Evolutionary conservation across 2,113 vertebrate species (phyloP), one percentile per base, ranked within the genome.

Genomic region (Meriones unguiculatus): DNA sequence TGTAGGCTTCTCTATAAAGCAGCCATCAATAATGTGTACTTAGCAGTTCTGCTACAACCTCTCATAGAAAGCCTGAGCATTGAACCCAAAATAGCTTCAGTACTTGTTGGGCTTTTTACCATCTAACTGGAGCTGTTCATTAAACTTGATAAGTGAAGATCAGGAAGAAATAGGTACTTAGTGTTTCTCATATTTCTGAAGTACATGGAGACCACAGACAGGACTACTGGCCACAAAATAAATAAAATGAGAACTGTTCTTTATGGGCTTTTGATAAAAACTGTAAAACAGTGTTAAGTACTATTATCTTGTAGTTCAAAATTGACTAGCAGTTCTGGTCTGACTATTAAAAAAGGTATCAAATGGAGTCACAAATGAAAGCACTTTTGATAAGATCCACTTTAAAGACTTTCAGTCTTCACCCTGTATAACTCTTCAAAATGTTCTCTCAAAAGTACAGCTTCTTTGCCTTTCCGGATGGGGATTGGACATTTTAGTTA

Each of bases 121-220:
- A 98, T 97, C 98, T 99, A 97, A 99, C 99, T 67, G 99, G 99
- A 97, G 99, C 99, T 15, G 98, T 99, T 1, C 99, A 99, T 90
- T 99, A 99, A 98, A 99, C 98, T 78, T 99, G 99, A 3, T 99
- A 2, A 99, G 98, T 3, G 99, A 99, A 97, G 99, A 99, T 96
- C 99, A 99, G 97, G 99, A 99, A 97, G 99, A 99, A 77, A 99
- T 99, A 82, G 98, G 98, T 97, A 99, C 99, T 22, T 99, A 99
- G 97, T 99, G 99, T 82, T 98, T 99, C 22, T 99, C 92, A 99
- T 99, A 86, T 99, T 99, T 38, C 99, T 99, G 99, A 99, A 99
- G n/a, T 98, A 99, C 1, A 97, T 99, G 95, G 99, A 99, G 97
- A 99, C 99, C 25, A 99, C 99, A 59, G 99, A 99, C 97, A 98